Base-by-base conservation (phyloP, 1,140 invertebrate species). In the Cecropterus lyciades region DNA sequence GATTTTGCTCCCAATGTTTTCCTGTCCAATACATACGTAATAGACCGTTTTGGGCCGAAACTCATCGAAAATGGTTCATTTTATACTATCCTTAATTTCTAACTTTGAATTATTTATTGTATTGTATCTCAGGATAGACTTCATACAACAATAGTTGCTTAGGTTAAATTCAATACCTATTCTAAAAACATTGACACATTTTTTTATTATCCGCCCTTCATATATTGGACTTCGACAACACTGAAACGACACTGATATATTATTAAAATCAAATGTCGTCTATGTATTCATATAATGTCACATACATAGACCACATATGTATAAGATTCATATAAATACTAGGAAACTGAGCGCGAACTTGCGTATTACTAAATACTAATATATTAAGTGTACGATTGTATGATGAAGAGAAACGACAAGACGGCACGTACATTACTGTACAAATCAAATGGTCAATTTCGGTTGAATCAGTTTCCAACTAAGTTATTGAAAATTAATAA, bases 1-100 rank as follows among this genome's bases (percentile, higher is more conserved):
- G 27, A 49, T 24, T 49, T 49, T 49, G 46, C 10, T 49, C 46
- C 46, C 46, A 49, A 43, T 14, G 13, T 43, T 14, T 43, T 43
- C 1, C 2, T 43, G 40, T 43, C 13, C n/a, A 43, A 11, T 43
- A 43, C 13, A 7, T 43, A 43, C 6, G 3, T 43, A 14, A 43
- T 6, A 6, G 13, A 43, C 13, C n/a, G 13, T 43, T 43, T 43
- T 43, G 40, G 13, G 40, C 40, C 13, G 10, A 14, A 43, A 14
- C 40, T 43, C 13, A n/a, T 7, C 40, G 40, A 43, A 43, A 43
- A 14, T 13, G 13, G n/a, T 43, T 43, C 1, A 14, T 14, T 11
- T 43, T 43, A 43, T 43, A 5, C 40, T 43, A 43, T 13, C 13
- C 40, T 43, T 43, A 43, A 43, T 43, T 7, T 13, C 40, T 43